Percentiles rank a stretch among this genome's conserved stretches.
These are phyloP conservation scores for Myotis yumanensis DNA, from an alignment of 2,113 vertebrate genomes.

Conservation along the genomic window DNA sequence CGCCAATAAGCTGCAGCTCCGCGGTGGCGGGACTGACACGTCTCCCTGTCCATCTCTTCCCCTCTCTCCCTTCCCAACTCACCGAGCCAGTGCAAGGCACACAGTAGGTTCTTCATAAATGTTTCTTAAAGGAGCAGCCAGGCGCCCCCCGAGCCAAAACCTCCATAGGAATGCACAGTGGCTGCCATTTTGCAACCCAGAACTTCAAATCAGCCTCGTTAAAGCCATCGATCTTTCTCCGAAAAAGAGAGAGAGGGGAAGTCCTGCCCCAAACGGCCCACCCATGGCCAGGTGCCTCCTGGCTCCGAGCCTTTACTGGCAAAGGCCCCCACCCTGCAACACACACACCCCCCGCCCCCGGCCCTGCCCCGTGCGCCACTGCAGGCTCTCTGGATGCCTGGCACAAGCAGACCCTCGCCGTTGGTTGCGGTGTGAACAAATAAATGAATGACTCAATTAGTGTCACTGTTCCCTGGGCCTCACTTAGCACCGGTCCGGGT, in stretches of 20 bases:
- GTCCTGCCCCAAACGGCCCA: neutral
- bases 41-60: neutral
- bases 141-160: neutral
- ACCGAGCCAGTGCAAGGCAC: neutral
- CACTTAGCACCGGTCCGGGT: neutral
- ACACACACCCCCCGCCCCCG: fast-evolving
- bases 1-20: fast-evolving
- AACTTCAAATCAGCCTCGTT: neutral
- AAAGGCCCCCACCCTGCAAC: neutral
- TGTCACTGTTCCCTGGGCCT: neutral
- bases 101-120: neutral
- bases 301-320: neutral
- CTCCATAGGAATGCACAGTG: fast-evolving
- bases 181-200: neutral
- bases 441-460: neutral
- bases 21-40: fast-evolving
- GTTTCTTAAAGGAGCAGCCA: neutral
- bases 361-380: neutral
- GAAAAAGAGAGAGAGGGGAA: neutral
- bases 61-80: neutral
- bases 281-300: neutral
- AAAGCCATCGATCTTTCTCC: neutral
- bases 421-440: neutral
- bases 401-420: neutral
- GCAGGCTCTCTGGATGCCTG: no score